Conservation (phyloP, 1,140 invertebrate species). For the Calephelis nemesis region DNA sequence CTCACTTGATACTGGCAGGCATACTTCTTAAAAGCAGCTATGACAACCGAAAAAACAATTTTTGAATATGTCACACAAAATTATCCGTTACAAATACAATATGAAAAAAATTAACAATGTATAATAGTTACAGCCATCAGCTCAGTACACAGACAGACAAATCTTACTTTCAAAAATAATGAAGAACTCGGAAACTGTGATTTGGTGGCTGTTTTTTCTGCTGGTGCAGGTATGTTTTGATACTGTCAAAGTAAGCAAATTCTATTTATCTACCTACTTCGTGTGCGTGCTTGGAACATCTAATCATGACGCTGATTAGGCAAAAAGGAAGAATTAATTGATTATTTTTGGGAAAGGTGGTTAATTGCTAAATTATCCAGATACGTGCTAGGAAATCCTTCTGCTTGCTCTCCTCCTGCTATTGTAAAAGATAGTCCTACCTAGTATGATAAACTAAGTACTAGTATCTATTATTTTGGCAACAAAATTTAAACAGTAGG, state of each 20-base stretch:
- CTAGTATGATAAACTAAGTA: too few species aligned
- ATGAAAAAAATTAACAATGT: constrained; percentile 40
- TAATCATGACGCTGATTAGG: too few species aligned
- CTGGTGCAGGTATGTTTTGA: constrained; percentile 47
- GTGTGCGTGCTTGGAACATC: too few species aligned
- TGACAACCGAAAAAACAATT: constrained; percentile 52
- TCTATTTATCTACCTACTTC: too few species aligned
- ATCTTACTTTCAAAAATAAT: constrained; percentile 44
- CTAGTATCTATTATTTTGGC: too few species aligned
- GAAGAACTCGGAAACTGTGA: constrained; percentile 40
- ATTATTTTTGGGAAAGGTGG: too few species aligned
- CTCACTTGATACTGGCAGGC: neutral
- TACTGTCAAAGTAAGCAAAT: neutral
- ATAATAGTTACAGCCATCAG: constrained; percentile 21
- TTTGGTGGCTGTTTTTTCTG: constrained; percentile 53
- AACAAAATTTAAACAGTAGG: too few species aligned
- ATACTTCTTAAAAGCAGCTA: constrained; percentile 18
- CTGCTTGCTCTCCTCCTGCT: too few species aligned
- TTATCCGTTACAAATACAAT: constrained; percentile 37
- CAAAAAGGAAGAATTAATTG: too few species aligned
- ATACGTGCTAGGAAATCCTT: too few species aligned
- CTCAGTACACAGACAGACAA: constrained; percentile 20
- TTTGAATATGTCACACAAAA: constrained; percentile 50
- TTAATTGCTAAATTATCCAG: too few species aligned
- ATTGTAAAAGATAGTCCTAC: too few species aligned